phyloP scores from a whole-genome alignment of 2,888 invertebrate genomes.

The Eristalis pertinax region DNA sequence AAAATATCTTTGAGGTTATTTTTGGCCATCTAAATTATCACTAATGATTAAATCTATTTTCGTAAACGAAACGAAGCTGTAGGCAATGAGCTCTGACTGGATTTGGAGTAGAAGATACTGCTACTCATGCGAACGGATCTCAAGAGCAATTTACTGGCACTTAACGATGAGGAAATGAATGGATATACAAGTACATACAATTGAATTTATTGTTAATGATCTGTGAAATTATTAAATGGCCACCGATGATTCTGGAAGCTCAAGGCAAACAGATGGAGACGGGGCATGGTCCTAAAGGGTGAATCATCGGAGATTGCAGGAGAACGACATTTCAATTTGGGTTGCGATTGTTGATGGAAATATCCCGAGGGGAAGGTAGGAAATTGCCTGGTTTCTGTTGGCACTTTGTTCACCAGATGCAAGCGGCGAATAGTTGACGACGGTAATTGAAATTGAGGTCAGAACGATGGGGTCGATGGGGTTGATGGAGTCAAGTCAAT shows the following conservation, averaged over 20 bases:
- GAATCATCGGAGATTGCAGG: background rate
- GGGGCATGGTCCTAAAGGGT: background rate
- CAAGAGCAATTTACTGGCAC: background rate
- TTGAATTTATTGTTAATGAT: constrained; percentile 46
- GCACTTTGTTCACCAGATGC: background rate
- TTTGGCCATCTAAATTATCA: constrained; percentile 9
- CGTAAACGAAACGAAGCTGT: background rate
- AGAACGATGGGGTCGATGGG: background rate
- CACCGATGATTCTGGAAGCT: background rate
- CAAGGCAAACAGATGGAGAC: background rate
- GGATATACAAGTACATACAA: background rate
- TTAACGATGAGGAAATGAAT: constrained; percentile 15
- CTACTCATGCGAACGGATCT: background rate
- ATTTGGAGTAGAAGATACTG: background rate
- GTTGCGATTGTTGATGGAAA: background rate
- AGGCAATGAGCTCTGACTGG: background rate
- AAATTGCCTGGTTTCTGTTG: constrained; percentile 42
- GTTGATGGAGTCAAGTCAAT: background rate
- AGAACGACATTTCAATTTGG: background rate
- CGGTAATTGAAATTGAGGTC: background rate
- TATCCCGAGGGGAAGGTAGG: background rate
- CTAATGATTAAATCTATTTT: constrained; percentile 24
- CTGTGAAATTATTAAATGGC: constrained; percentile 46
- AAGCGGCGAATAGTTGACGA: background rate
- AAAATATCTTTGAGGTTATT: constrained; percentile 13